Conservation (phyloP, 2,797 vertebrate species). For the Dromococcyx pavoninus region DNA sequence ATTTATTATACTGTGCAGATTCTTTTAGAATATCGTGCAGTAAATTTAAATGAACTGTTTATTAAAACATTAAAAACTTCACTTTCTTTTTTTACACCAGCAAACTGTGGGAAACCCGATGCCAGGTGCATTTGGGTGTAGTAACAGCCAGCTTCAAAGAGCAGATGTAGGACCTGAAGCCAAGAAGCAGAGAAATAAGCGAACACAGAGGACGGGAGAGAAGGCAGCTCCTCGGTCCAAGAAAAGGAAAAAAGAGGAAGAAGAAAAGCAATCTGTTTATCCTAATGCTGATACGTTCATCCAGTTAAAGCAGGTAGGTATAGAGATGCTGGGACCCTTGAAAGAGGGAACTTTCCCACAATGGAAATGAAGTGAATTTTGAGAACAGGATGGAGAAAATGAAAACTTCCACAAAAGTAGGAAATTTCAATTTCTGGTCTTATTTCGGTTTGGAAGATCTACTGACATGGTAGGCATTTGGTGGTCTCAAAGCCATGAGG, state of each 20-base stretch:
- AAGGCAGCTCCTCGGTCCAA: slow-evolving; percentile 92
- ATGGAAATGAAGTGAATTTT: neutral
- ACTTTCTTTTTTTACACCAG: slow-evolving; percentile 69
- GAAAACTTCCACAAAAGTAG: neutral
- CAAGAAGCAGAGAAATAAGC: slow-evolving; percentile 93
- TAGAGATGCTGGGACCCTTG: neutral
- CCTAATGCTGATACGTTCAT: slow-evolving; percentile 83
- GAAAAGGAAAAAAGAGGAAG: slow-evolving; percentile 96
- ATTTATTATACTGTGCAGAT: neutral
- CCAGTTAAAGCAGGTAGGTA: slow-evolving; percentile 91
- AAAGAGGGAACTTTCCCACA: neutral
- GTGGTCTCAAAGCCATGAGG: neutral
- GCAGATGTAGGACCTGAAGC: slow-evolving; percentile 83
- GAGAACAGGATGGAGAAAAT: neutral
- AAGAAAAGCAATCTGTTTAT: slow-evolving; percentile 86
- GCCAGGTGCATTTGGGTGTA: slow-evolving; percentile 81
- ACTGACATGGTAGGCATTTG: neutral
- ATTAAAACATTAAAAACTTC: slow-evolving; percentile 17
- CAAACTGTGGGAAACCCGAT: slow-evolving; percentile 80
- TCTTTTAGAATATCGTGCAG: neutral
- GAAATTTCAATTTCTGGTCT: neutral
- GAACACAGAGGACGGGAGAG: slow-evolving; percentile 87
- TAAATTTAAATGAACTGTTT: neutral
- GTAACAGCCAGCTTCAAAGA: slow-evolving; percentile 80
- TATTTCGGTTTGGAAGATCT: neutral